A percentile compares a stretch with the other conserved stretches of the same genome.
phyloP scores from a whole-genome alignment of 1,140 invertebrate genomes.

The Drosophila sproati region DNA sequence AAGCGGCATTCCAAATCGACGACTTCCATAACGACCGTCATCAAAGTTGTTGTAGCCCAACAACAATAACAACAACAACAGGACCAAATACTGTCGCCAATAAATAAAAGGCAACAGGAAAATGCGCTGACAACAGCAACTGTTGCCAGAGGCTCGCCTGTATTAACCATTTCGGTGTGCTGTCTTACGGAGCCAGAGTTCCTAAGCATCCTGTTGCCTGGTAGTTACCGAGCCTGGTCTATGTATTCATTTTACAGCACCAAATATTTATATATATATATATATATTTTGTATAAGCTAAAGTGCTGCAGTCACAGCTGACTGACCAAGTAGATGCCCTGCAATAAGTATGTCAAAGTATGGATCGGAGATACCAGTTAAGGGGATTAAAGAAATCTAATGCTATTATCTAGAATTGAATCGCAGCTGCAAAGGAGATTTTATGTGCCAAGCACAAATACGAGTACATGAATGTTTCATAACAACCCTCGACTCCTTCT shows the following conservation, averaged over 20 bases:
- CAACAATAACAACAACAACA: slow-evolving; percentile 20
- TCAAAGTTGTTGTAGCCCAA: slow-evolving; percentile 70
- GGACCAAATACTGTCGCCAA: slow-evolving; percentile 67
- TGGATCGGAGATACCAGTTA: neutral
- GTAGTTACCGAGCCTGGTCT: neutral
- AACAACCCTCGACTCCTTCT: neutral
- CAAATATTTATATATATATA: slow-evolving; percentile 7
- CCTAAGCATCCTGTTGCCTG: slow-evolving; percentile 43
- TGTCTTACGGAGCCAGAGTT: slow-evolving; percentile 26
- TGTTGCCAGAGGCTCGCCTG: slow-evolving; percentile 54
- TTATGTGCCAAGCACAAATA: slow-evolving; percentile 16
- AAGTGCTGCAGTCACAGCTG: slow-evolving; percentile 12
- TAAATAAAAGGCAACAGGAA: slow-evolving; percentile 63
- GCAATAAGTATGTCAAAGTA: neutral
- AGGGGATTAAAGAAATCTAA: slow-evolving; percentile 20
- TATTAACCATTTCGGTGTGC: slow-evolving; percentile 71
- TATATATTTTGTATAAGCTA: slow-evolving; percentile 6
- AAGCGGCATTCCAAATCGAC: slow-evolving; percentile 73
- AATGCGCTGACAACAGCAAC: slow-evolving; percentile 77
- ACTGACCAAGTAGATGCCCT: slow-evolving; percentile 23
- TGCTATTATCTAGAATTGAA: slow-evolving; percentile 26
- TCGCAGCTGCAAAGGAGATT: slow-evolving; percentile 18
- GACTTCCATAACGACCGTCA: slow-evolving; percentile 75
- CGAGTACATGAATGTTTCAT: neutral
- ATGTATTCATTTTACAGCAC: slow-evolving; percentile 9